Conservation (phyloP, 2,888 invertebrate species). For the Athalia circularis region DNA sequence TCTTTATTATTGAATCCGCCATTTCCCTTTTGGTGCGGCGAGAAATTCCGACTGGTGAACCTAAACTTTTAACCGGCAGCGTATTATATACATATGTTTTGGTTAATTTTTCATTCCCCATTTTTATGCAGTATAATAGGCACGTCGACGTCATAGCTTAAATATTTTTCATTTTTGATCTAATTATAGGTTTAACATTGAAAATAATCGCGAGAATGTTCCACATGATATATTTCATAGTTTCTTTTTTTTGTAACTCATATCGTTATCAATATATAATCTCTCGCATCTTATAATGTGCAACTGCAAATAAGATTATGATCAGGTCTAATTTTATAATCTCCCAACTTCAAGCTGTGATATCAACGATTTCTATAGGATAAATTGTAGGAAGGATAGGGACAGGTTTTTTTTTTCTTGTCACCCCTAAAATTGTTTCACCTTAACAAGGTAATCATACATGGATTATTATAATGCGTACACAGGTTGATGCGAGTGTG, state of each 20-base stretch:
- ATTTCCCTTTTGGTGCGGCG: too few species aligned
- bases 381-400: slow-evolving; percentile 58
- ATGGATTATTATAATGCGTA: slow-evolving; percentile 62
- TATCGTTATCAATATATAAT: neutral
- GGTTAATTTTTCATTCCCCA: too few species aligned
- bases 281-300: neutral
- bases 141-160: slow-evolving; percentile 43
- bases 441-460: slow-evolving; percentile 60
- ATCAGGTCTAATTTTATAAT: slow-evolving; percentile 3
- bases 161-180: slow-evolving; percentile 9
- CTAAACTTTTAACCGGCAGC: too few species aligned
- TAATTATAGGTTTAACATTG: slow-evolving; percentile 17
- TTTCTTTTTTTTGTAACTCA: neutral
- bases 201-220: neutral
- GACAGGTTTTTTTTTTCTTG: slow-evolving; percentile 56
- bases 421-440: slow-evolving; percentile 54
- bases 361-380: slow-evolving; percentile 50
- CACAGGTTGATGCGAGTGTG: slow-evolving; percentile 71
- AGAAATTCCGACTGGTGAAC: too few species aligned
- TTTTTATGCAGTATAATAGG: slow-evolving; percentile 39
- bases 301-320: neutral
- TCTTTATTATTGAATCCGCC: too few species aligned
- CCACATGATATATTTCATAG: neutral
- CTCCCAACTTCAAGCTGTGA: slow-evolving; percentile 38
- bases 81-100: too few species aligned